These are phyloP conservation scores for Trachelus tabidus DNA, from an alignment of 2,888 invertebrate genomes.

Conservation along the genomic window DNA sequence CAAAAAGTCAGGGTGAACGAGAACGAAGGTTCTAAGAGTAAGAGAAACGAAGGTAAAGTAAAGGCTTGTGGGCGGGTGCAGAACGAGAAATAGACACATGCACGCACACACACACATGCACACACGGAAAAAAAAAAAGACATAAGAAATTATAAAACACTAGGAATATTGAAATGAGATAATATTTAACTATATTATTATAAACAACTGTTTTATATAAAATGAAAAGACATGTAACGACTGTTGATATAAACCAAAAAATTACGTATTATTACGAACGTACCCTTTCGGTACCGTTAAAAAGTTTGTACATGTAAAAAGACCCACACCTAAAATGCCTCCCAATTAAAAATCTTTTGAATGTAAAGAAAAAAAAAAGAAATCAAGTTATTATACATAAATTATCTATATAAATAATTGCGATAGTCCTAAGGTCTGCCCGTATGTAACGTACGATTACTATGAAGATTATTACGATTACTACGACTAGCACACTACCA, in stretches of 20 bases:
- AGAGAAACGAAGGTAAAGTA: not conserved
- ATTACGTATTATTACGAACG: not conserved
- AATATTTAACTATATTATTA: constrained; percentile 6
- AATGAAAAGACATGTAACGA: constrained; percentile 5
- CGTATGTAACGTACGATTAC: constrained; percentile 1
- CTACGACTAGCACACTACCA: not conserved
- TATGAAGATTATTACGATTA: constrained; percentile 1
- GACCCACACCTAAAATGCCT: constrained; percentile 48
- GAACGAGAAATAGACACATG: not conserved
- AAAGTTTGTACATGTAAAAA: constrained; percentile 49
- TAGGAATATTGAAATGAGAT: constrained; percentile 2
- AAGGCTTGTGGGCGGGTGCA: not conserved
- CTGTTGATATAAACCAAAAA: constrained; percentile 5
- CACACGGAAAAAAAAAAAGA: not conserved
- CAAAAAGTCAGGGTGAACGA: not conserved
- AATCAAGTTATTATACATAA: not conserved
- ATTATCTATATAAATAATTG: not conserved
- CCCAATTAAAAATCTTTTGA: constrained; percentile 20
- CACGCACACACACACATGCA: too few relatives aligned
- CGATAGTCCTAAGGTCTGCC: not conserved
- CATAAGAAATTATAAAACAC: not conserved
- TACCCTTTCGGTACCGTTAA: constrained; percentile 30
- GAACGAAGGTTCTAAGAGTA: not conserved
- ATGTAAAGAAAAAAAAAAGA: not conserved
- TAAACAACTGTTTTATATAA: constrained; percentile 7